A percentile compares a stretch with the other conserved stretches of the same genome.
Evolutionary conservation across 2,888 invertebrate species (phyloP).

Genomic region (Xestobium rufovillosum): DNA sequence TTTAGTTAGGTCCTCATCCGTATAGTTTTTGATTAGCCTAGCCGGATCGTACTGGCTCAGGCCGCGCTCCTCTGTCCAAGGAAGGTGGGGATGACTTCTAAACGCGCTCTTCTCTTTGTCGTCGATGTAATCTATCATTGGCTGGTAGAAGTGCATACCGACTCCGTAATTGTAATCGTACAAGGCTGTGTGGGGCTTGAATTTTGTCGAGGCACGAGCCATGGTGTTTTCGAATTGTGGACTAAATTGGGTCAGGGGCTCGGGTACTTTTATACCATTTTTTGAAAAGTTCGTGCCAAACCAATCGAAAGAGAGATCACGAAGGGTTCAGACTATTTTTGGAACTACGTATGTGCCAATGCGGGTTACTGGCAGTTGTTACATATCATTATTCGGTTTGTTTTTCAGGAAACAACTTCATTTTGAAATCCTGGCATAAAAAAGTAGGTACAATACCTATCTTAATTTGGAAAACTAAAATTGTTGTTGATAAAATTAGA

Average conservation of each 20-base stretch:
- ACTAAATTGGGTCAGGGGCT: conserved; percentile 16
- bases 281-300: conserved; percentile 27
- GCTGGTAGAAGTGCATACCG: conserved; percentile 78
- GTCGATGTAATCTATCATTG: conserved; percentile 79
- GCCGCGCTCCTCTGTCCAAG: conserved; percentile 65
- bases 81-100: conserved; percentile 55
- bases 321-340: background rate
- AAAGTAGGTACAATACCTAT: no score
- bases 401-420: no score
- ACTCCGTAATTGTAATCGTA: conserved; percentile 80
- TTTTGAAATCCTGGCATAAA: no score
- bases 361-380: no score
- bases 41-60: conserved; percentile 59
- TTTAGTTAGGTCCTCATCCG: conserved; percentile 57
- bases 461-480: no score
- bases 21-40: conserved; percentile 57
- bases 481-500: no score
- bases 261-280: conserved; percentile 29
- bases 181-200: conserved; percentile 55
- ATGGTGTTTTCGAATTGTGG: conserved; percentile 29
- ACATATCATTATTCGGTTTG: no score
- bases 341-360: no score
- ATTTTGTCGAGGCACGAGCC: conserved; percentile 29
- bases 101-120: conserved; percentile 50
- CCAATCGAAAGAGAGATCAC: conserved; percentile 25